These are phyloP conservation scores for Elysia chlorotica DNA, from an alignment of 1,140 invertebrate species.

Conservation along the genomic window DNA sequence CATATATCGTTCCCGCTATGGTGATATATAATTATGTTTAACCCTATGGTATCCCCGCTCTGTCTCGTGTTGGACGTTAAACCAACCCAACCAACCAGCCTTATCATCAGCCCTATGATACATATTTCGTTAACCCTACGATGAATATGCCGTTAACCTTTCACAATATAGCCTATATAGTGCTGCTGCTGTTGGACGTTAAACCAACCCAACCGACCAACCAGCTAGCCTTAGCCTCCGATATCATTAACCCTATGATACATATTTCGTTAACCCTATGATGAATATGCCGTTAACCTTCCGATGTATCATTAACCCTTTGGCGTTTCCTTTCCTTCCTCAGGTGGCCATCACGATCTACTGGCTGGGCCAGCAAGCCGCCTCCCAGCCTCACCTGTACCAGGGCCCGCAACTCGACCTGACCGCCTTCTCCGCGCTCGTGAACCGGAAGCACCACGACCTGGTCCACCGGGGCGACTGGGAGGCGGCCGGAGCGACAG, in stretches of 20 bases:
- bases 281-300: background rate
- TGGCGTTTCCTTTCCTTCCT: slow-evolving; percentile 14
- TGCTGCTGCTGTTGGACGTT: background rate
- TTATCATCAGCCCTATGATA: no score
- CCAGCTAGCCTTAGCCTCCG: no score
- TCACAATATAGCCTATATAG: background rate
- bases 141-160: background rate
- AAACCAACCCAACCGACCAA: no score
- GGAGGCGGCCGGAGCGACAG: background rate
- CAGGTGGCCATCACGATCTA: slow-evolving; percentile 58
- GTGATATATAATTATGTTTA: no score
- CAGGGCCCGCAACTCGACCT: slow-evolving; percentile 52
- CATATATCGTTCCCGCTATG: no score
- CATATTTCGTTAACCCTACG: background rate
- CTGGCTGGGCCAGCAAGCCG: slow-evolving; percentile 49
- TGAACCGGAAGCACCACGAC: slow-evolving; percentile 41
- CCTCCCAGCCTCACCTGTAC: slow-evolving; percentile 28
- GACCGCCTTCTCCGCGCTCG: slow-evolving; percentile 51
- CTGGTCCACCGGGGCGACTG: no score
- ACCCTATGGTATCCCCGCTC: no score
- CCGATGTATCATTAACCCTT: background rate
- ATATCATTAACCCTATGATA: no score
- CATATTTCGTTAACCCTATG: background rate
- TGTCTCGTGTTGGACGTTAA: no score
- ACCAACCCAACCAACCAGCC: no score